Evolutionary conservation across 1,140 invertebrate genomes (phyloP), one percentile per base, ranked within the genome.

Genomic region (Hormaphis cornu): DNA sequence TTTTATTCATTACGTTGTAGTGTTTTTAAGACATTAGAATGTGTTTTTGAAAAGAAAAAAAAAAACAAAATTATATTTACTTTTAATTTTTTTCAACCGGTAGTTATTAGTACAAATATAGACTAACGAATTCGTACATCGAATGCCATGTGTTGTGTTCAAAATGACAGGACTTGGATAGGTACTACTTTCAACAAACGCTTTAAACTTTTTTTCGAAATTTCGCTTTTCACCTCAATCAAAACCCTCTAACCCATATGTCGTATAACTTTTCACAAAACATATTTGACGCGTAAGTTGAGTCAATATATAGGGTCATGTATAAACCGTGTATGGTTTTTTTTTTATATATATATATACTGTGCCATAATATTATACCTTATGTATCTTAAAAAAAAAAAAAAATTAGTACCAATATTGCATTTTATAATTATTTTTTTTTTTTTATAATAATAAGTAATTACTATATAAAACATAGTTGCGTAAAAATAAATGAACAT

Each of bases 51-150:
- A n/a, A n/a, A n/a, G n/a, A n/a, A n/a, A n/a, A n/a, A n/a, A n/a
- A n/a, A n/a, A n/a, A n/a, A n/a, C n/a, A n/a, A n/a, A n/a, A 37
- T 56, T 37, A 35, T 35, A 22, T 35, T 6, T 30, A 14, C 22
- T 22, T 56, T 56, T 24, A 37, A 7, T 2, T 22, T 56, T 35
- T 56, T 56, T 37, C 37, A 22, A 56, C n/a, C 37, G 53, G 30
- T 56, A 37, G 37, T 56, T 37, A 37, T 56, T 56, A 56, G 53
- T 56, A 56, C 53, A 56, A 56, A 56, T 56, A 56, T 56, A 56
- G 53, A 56, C 53, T 56, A 56, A 35, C 53, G 53, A 56, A 56
- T 56, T 56, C 53, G 53, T 37, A 37, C 53, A 22, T 35, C 53
- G 53, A 37, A 56, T 37, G 53, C 53, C 53, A 37, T 37, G 30